phyloP scores from a whole-genome alignment of 2,888 invertebrate species.

The Amblyjoppa fuscipennis region DNA sequence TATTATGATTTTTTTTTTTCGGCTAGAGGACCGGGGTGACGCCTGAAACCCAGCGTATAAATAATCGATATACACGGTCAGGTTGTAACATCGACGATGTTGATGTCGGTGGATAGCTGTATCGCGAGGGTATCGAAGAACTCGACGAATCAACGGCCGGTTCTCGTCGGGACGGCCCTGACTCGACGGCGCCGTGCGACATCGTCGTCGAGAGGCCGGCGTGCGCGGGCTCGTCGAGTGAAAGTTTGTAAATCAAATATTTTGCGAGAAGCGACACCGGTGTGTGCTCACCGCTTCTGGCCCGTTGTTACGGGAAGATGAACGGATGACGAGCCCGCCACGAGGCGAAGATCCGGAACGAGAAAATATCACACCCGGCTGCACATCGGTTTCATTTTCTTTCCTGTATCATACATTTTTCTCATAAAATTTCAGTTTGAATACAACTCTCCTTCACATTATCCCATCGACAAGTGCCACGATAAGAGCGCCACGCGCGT shows the following conservation, averaged over 20 bases:
- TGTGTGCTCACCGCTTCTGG: constrained; percentile 6
- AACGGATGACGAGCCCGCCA: neutral
- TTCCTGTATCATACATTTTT: neutral
- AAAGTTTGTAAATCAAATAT: constrained; percentile 74
- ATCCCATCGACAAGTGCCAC: neutral
- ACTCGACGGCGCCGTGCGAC: constrained; percentile 68
- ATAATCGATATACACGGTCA: neutral
- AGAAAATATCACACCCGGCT: neutral
- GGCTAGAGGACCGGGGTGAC: neutral
- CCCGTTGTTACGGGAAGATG: constrained; percentile 6
- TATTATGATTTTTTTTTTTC: neutral
- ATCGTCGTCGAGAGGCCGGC: constrained; percentile 47
- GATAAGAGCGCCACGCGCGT: neutral
- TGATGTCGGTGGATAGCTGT: neutral
- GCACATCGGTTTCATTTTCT: neutral
- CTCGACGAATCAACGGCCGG: constrained; percentile 37
- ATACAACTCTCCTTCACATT: neutral
- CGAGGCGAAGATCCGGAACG: neutral
- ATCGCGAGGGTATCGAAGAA: constrained; percentile 1
- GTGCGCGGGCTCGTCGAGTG: constrained; percentile 63
- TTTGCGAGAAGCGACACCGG: constrained; percentile 53
- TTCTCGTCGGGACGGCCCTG: constrained; percentile 68
- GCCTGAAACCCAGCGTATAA: neutral
- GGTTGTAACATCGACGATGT: neutral
- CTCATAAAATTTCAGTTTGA: neutral